Conservation (phyloP, 2,113 vertebrate species). For the Terrapene triunguis region DNA sequence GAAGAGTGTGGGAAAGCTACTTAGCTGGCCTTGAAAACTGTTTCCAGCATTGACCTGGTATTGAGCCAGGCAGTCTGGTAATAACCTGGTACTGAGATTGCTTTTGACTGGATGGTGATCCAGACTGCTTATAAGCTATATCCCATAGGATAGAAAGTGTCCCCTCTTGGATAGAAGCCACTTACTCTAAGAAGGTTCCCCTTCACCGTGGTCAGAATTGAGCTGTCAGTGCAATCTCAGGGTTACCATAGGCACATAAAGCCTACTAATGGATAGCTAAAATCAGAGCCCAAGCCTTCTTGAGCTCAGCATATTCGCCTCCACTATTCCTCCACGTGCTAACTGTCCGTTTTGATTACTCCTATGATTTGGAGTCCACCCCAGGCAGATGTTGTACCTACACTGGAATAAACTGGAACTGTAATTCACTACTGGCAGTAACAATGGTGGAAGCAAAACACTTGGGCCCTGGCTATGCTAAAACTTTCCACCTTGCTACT, state of each 20-base stretch:
- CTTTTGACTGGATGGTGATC: background rate
- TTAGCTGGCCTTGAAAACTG: background rate
- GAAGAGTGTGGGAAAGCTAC: background rate
- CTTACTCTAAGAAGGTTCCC: background rate
- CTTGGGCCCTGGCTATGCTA: background rate
- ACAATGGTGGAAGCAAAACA: background rate
- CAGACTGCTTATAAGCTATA: background rate
- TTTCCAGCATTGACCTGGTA: background rate
- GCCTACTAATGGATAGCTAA: background rate
- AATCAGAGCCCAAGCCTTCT: fast-evolving
- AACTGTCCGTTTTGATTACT: background rate
- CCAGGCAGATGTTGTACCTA: background rate
- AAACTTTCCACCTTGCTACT: background rate
- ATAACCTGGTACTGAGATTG: background rate
- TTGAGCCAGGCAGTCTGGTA: background rate
- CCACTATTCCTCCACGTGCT: background rate
- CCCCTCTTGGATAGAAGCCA: background rate
- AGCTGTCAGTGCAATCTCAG: background rate
- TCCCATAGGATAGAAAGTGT: background rate
- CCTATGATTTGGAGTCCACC: background rate
- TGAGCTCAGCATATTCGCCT: slow-evolving; percentile 1
- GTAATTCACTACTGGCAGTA: background rate
- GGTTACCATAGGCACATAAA: background rate
- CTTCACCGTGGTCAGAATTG: background rate
- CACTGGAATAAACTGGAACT: background rate